phyloP scores from a whole-genome alignment of 2,113 vertebrate species.

The Cyanoderma ruficeps region DNA sequence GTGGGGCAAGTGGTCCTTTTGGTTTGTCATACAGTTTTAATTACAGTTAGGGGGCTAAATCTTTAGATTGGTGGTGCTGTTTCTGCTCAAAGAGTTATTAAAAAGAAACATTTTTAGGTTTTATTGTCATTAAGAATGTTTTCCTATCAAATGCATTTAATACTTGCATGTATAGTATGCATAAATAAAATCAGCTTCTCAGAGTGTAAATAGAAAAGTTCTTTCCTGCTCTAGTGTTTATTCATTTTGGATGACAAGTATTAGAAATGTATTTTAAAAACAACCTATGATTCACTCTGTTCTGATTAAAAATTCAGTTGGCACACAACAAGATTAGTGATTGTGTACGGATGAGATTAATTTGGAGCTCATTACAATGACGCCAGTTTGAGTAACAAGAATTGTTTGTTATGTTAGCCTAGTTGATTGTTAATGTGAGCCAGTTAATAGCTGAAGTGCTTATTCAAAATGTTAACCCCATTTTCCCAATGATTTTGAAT shows the following conservation, averaged over 20 bases:
- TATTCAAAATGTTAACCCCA: slow-evolving; percentile 41
- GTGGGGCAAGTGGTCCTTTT: background rate
- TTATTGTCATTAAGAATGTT: background rate
- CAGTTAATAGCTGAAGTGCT: slow-evolving; percentile 36
- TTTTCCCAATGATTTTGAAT: slow-evolving; percentile 4
- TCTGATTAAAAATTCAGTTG: slow-evolving; percentile 62
- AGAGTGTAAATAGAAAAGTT: slow-evolving; percentile 48
- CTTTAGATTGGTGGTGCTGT: background rate
- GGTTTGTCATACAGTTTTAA: background rate
- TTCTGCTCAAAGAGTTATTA: background rate
- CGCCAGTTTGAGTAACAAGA: slow-evolving; percentile 61
- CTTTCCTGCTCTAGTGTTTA: slow-evolving; percentile 32
- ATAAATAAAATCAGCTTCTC: slow-evolving; percentile 28
- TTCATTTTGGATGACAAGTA: slow-evolving; percentile 47
- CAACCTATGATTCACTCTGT: slow-evolving; percentile 47
- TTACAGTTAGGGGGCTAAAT: background rate
- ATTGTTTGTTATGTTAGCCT: slow-evolving; percentile 65
- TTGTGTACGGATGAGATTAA: slow-evolving; percentile 65
- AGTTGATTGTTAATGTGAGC: slow-evolving; percentile 53
- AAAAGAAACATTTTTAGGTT: background rate
- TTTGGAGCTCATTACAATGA: slow-evolving; percentile 66
- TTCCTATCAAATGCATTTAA: background rate
- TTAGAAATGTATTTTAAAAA: slow-evolving; percentile 67
- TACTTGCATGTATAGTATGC: background rate
- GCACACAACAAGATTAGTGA: slow-evolving; percentile 52